Base-by-base conservation (phyloP, 2,888 invertebrate genomes). In the Tipula confusa region DNA sequence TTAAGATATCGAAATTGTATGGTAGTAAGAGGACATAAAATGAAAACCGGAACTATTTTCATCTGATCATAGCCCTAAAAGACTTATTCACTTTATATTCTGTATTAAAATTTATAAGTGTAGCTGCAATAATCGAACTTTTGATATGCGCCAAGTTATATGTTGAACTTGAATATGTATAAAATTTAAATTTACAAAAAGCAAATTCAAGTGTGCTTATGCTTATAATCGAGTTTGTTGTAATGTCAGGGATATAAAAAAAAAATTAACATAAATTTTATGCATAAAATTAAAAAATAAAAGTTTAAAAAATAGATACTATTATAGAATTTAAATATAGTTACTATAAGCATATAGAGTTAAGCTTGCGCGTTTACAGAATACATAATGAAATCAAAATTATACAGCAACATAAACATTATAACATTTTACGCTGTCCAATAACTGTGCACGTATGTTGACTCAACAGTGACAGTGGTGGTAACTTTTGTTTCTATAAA, bases 231-330 rank as follows among this genome's bases (percentile, higher is more conserved):
- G 24, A 64, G 64, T 64, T 64, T 64, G 64, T 18, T 24, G 64
- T 64, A 64, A 64, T 64, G 64, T 64, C 64, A 64, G 64, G 64
- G 64, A 24, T 64, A 64, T n/a, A n/a, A n/a, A n/a, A 64, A 64
- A 24, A 6, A 7, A 64, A 24, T 43, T 43, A 43, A 43, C 15
- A 43, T 43, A 18, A 43, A n/a, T 43, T 43, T 43, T 18, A 18
- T n/a, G n/a, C n/a, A n/a, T 5, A 48, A 38, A 38, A 11, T 1
- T 18, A 48, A 18, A 48, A 48, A 48, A 48, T 18, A 4, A 18
- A 5, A 18, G 18, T 7, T 18, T 48, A 3, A 9, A 43, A 43
- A 43, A 43, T n/a, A 43, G 15, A n/a, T 43, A 43, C 15, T 43
- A 43, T 43, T 43, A n/a, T n/a, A 43, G 43, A 43, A 43, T 43